Conservation (phyloP, 2,113 vertebrate genomes). For the Hypanus sabinus region DNA sequence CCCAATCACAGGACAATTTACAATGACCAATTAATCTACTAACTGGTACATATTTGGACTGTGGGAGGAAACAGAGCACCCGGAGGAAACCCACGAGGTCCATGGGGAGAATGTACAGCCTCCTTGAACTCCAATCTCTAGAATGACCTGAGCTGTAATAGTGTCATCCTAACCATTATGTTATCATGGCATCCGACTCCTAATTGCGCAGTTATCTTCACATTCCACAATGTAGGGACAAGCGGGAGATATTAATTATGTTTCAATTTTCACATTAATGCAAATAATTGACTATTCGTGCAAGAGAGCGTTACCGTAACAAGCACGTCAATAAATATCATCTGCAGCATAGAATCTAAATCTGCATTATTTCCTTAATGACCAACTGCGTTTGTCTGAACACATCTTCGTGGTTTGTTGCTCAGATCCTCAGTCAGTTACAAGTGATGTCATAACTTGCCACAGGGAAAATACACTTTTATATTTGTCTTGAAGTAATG, state of each 20-base stretch:
- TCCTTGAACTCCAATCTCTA: no score
- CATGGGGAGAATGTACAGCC: no score
- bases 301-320: not conserved
- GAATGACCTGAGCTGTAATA: no score
- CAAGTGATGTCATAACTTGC: conserved; percentile 21
- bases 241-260: not conserved
- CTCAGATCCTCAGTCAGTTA: conserved; percentile 6
- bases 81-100: no score
- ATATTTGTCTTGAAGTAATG: conserved; percentile 25
- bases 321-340: conserved; percentile 7
- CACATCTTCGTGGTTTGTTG: not conserved
- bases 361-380: conserved; percentile 3
- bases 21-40: no score
- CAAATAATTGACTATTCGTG: not conserved
- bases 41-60: no score
- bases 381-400: not conserved
- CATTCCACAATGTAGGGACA: not conserved
- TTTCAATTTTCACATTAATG: not conserved
- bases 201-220: not conserved
- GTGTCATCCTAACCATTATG: no score
- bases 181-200: not conserved
- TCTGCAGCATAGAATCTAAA: not conserved
- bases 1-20: no score
- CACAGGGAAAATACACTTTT: not conserved
- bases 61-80: no score